Evolutionary conservation across 1,140 invertebrate species (phyloP).

Genomic region (Cyphomyrmex costatus): DNA sequence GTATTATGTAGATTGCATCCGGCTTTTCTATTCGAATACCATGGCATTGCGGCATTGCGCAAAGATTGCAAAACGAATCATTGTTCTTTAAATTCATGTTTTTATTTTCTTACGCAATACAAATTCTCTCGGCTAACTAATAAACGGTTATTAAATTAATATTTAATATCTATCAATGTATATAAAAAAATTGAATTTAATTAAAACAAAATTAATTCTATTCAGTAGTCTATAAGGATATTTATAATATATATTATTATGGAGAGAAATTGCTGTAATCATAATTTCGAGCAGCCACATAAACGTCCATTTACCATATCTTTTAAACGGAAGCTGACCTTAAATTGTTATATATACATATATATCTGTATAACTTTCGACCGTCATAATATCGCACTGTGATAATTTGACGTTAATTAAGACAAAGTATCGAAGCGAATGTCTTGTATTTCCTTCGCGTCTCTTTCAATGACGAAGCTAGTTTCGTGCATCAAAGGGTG

Average conservation of each 20-base stretch:
- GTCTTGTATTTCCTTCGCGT: slow-evolving; percentile 52
- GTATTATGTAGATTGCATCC: slow-evolving; percentile 34
- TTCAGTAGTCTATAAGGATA: not conserved
- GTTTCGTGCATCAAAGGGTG: slow-evolving; percentile 65
- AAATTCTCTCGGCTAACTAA: not conserved
- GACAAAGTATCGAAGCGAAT: slow-evolving; percentile 59
- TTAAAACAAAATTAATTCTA: no score
- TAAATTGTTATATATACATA: slow-evolving; percentile 51
- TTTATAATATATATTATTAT: not conserved
- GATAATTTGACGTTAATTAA: slow-evolving; percentile 62
- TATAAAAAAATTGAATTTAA: not conserved
- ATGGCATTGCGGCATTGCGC: slow-evolving; percentile 56
- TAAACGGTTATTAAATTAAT: not conserved
- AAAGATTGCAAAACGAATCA: slow-evolving; percentile 27
- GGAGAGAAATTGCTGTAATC: not conserved
- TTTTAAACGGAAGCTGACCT: slow-evolving; percentile 17
- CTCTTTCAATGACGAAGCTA: slow-evolving; percentile 62
- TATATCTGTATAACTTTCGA: slow-evolving; percentile 45
- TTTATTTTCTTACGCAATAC: not conserved
- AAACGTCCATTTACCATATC: slow-evolving; percentile 19
- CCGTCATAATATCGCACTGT: not conserved
- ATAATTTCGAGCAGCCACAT: not conserved
- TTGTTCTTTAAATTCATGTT: slow-evolving; percentile 30
- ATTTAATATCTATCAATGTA: not conserved
- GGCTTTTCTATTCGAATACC: slow-evolving; percentile 22